Conservation (phyloP, 2,797 vertebrate species). For the Hafferia zeledoni region DNA sequence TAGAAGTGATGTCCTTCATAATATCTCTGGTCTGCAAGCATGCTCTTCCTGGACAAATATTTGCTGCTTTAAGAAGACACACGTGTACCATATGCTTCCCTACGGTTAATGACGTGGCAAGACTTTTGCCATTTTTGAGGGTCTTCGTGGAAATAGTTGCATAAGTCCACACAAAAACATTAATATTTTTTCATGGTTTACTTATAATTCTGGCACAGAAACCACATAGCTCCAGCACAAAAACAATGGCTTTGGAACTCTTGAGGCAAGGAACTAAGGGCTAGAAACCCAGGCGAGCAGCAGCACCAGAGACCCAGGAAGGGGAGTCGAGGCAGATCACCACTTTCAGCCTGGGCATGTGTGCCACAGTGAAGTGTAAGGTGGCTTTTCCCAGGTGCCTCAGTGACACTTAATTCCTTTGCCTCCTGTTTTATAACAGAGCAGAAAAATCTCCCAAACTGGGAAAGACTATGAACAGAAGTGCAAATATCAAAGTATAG, state of each 20-base stretch:
- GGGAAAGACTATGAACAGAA: background rate
- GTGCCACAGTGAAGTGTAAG: background rate
- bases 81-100: background rate
- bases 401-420: background rate
- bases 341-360: rapidly evolving
- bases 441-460: background rate
- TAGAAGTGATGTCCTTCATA: background rate
- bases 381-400: background rate
- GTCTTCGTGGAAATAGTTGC: conserved; percentile 61
- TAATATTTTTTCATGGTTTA: conserved; percentile 60
- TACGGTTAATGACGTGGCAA: background rate
- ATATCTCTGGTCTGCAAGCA: background rate
- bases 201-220: conserved; percentile 49
- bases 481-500: background rate
- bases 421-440: background rate
- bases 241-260: conserved; percentile 52
- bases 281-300: background rate
- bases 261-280: background rate
- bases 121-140: conserved; percentile 48
- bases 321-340: rapidly evolving
- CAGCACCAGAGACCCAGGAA: background rate
- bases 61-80: background rate
- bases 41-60: background rate
- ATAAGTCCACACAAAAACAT: conserved; percentile 56
- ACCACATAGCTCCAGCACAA: conserved; percentile 43